Conservation (phyloP, 2,888 invertebrate species). For the Nipponacmea schrenckii region DNA sequence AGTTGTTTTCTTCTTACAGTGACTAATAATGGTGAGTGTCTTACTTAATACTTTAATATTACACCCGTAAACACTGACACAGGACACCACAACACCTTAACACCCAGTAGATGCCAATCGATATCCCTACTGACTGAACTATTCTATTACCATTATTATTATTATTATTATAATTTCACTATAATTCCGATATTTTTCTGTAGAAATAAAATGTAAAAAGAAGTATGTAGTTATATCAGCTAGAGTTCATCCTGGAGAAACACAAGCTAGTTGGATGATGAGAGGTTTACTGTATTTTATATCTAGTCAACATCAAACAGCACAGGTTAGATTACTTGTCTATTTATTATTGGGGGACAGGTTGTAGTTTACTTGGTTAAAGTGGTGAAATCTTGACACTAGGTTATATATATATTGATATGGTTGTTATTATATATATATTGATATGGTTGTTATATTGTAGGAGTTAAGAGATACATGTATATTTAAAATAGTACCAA, state of each 20-base stretch:
- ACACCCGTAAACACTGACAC: background rate
- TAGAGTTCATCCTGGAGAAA: conserved; percentile 66
- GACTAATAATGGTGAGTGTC: conserved; percentile 61
- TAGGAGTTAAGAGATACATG: conserved; percentile 60
- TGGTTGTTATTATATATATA: no score
- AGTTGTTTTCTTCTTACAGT: conserved; percentile 66
- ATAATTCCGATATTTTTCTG: background rate
- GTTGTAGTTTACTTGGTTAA: no score
- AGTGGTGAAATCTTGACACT: no score
- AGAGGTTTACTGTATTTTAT: conserved; percentile 63
- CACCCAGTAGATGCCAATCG: no score
- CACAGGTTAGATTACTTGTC: conserved; percentile 45
- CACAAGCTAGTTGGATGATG: conserved; percentile 67
- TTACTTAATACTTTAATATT: background rate
- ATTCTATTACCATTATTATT: no score
- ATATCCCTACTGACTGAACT: no score
- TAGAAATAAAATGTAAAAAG: conserved; percentile 50
- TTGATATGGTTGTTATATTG: no score
- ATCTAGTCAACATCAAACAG: conserved; percentile 52
- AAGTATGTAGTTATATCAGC: conserved; percentile 63
- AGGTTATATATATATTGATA: no score
- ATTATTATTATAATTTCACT: no score
- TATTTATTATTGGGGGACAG: background rate
- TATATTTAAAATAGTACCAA: conserved; percentile 67
- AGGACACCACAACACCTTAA: background rate